Conservation (phyloP, 1,140 invertebrate species). For the Drosophila oshimai region DNA sequence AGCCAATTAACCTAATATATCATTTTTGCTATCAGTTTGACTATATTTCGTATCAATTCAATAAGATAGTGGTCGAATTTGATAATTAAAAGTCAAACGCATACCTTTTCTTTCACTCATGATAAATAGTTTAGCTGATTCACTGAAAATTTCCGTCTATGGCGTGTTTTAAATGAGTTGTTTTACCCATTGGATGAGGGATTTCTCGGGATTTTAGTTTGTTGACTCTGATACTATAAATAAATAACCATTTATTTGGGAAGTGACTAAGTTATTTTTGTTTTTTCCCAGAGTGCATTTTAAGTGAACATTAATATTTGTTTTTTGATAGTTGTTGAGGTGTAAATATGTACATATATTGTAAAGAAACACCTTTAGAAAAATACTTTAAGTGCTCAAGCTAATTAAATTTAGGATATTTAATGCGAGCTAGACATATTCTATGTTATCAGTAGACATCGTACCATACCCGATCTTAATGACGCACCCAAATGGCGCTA, state of each 20-base stretch:
- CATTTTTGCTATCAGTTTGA: neutral
- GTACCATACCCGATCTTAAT: neutral
- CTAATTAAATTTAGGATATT: no score
- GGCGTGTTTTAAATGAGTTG: conserved; percentile 10
- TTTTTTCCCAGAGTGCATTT: neutral
- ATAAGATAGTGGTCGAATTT: neutral
- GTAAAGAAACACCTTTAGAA: no score
- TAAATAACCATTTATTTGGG: neutral
- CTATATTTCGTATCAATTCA: neutral
- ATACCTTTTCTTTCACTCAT: neutral
- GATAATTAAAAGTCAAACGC: conserved; percentile 6
- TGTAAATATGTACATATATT: no score
- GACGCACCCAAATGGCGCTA: conserved; percentile 8
- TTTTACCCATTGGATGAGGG: neutral
- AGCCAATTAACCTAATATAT: neutral
- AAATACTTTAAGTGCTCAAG: no score
- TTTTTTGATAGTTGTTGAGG: neutral
- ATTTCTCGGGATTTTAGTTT: neutral
- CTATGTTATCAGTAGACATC: neutral
- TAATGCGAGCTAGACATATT: conserved; percentile 16
- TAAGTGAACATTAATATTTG: neutral
- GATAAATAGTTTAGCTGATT: conserved; percentile 5
- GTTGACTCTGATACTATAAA: neutral
- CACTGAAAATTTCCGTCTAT: neutral
- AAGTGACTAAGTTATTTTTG: neutral